Conservation (phyloP, 2,797 vertebrate genomes). For the Argentina silus region DNA sequence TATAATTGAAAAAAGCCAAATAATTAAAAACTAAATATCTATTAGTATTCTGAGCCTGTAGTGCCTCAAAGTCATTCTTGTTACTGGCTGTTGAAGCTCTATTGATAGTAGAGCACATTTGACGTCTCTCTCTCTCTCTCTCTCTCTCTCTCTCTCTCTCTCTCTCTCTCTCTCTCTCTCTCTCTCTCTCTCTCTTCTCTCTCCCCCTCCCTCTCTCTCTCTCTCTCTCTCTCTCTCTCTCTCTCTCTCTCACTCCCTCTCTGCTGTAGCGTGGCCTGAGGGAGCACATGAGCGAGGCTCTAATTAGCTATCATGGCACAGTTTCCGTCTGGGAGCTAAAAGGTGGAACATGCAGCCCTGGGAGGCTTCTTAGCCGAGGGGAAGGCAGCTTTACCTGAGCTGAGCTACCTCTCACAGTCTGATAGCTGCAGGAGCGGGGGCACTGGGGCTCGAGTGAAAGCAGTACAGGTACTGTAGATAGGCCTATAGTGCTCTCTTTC, state of each 20-base stretch:
- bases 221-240: conserved; percentile 24
- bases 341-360: conserved; percentile 8
- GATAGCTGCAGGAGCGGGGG: background rate
- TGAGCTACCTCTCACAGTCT: background rate
- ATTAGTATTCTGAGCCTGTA: conserved; percentile 58
- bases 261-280: conserved; percentile 13
- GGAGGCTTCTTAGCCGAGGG: conserved; percentile 5
- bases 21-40: conserved; percentile 73
- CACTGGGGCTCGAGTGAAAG: too few relatives aligned
- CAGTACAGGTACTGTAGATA: too few relatives aligned
- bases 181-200: background rate
- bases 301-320: conserved; percentile 63
- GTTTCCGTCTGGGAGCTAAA: conserved; percentile 36
- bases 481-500: too few relatives aligned
- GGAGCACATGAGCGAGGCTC: conserved; percentile 26
- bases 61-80: conserved; percentile 28
- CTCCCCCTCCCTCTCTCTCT: conserved; percentile 19
- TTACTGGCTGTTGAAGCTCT: conserved; percentile 30
- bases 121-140: background rate
- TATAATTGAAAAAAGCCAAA: conserved; percentile 64
- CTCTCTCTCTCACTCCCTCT: conserved; percentile 28
- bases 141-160: background rate
- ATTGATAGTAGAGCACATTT: conserved; percentile 21
- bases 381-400: background rate
- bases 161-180: conserved; percentile 5